These are phyloP conservation scores for Aplocera efformata DNA, from an alignment of 2,888 invertebrate species.

Conservation along the genomic window DNA sequence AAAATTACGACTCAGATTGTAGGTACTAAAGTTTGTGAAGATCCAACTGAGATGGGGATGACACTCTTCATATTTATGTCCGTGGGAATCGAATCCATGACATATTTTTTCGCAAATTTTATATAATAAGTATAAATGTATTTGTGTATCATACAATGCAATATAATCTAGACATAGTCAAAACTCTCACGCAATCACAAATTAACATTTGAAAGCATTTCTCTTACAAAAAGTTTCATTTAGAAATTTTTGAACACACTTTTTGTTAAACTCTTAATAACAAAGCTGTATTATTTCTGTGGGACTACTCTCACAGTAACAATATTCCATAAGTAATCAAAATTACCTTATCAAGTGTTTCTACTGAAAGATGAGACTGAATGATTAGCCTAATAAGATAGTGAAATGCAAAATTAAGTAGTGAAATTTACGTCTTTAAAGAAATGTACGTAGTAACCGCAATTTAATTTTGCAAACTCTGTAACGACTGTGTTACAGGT, in stretches of 20 bases:
- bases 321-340: conserved; percentile 26
- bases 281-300: conserved; percentile 46
- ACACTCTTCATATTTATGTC: too few species aligned
- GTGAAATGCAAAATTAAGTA: conserved; percentile 10
- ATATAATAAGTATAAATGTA: too few species aligned
- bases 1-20: too few species aligned
- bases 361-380: conserved; percentile 12
- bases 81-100: too few species aligned
- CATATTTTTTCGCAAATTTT: too few species aligned
- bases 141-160: too few species aligned
- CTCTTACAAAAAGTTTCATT: conserved; percentile 38
- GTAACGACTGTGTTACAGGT: too few species aligned
- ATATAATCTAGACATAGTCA: conserved; percentile 21
- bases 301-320: conserved; percentile 38
- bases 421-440: not conserved
- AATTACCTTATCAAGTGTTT: conserved; percentile 19
- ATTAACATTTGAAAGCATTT: conserved; percentile 34
- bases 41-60: too few species aligned
- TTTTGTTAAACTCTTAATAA: conserved; percentile 40
- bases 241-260: conserved; percentile 32
- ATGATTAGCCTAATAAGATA: conserved; percentile 8
- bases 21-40: too few species aligned
- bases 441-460: too few species aligned
- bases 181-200: conserved; percentile 32
- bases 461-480: too few species aligned